These are phyloP conservation scores for Bolinopsis microptera DNA, from an alignment of 37 sponge, comb jelly and placozoan species.

Conservation along the genomic window DNA sequence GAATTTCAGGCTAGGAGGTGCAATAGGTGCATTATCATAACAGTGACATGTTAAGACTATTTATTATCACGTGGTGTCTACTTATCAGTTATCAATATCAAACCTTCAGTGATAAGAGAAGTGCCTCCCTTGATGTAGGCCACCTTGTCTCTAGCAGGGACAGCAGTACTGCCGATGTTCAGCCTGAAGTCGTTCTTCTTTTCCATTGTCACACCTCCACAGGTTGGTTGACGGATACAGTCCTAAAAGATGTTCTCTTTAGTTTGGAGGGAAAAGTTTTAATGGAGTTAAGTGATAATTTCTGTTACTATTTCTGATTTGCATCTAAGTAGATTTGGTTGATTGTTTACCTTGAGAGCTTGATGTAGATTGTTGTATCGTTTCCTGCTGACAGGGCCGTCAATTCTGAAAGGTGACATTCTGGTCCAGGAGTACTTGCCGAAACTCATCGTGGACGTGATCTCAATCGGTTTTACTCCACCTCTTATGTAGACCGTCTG, in stretches of 20 bases:
- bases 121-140: not conserved
- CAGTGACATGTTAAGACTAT: too few species aligned
- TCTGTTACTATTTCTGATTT: too few species aligned
- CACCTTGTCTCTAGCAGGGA: not conserved
- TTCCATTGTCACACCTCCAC: conserved; percentile 1
- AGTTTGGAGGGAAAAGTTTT: not conserved
- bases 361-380: not conserved
- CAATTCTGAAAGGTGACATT: not conserved
- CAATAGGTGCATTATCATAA: too few species aligned
- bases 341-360: conserved; percentile 10
- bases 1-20: too few species aligned
- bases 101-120: not conserved
- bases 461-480: not conserved
- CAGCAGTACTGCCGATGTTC: conserved; percentile 36
- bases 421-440: conserved; percentile 19
- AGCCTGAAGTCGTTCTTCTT: not conserved
- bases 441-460: not conserved
- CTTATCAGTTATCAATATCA: too few species aligned
- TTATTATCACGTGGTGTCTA: too few species aligned
- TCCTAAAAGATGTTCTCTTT: too few species aligned
- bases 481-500: conserved; percentile 19
- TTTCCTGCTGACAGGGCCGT: not conserved
- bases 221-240: not conserved
- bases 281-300: not conserved
- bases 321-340: too few species aligned